A percentile compares a stretch with the other conserved stretches of the same genome.
phyloP scores from a whole-genome alignment of 1,140 invertebrate species.

The Hylaeus anthracinus region DNA sequence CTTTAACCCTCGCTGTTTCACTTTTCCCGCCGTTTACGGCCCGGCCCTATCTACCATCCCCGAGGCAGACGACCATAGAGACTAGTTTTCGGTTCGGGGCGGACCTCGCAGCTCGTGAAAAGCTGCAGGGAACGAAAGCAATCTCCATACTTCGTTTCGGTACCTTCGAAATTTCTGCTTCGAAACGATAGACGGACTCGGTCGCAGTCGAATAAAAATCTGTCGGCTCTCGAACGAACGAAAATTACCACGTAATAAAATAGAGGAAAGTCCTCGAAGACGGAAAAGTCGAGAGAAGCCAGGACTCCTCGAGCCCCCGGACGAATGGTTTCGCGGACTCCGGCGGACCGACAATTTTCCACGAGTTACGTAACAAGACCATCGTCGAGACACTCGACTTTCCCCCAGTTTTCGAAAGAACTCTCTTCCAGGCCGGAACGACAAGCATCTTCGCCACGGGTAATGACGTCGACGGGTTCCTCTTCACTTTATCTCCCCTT shows the following conservation, averaged over 20 bases:
- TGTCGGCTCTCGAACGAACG: too few species aligned
- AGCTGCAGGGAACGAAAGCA: too few species aligned
- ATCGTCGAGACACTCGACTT: slow-evolving; percentile 3
- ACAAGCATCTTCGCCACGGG: not conserved
- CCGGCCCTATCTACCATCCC: not conserved
- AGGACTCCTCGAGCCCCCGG: not conserved
- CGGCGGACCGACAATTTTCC: not conserved
- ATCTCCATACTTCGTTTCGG: too few species aligned
- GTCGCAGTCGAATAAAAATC: too few species aligned
- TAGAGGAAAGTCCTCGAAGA: not conserved
- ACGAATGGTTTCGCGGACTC: not conserved
- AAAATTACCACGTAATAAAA: not conserved
- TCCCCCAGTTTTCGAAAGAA: slow-evolving; percentile 10
- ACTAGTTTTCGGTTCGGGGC: not conserved
- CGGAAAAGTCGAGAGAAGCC: not conserved
- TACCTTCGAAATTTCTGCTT: too few species aligned
- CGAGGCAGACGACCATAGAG: not conserved
- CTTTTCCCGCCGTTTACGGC: not conserved
- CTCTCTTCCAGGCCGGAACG: not conserved
- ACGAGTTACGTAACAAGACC: slow-evolving; percentile 24
- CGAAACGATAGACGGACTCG: too few species aligned
- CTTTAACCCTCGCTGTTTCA: not conserved
- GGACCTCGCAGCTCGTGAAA: too few species aligned
- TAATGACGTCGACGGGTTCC: not conserved
- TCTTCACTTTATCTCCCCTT: not conserved